Evolutionary conservation across 2,797 vertebrate genomes (phyloP).

Genomic region (Gymnocypris eckloni): DNA sequence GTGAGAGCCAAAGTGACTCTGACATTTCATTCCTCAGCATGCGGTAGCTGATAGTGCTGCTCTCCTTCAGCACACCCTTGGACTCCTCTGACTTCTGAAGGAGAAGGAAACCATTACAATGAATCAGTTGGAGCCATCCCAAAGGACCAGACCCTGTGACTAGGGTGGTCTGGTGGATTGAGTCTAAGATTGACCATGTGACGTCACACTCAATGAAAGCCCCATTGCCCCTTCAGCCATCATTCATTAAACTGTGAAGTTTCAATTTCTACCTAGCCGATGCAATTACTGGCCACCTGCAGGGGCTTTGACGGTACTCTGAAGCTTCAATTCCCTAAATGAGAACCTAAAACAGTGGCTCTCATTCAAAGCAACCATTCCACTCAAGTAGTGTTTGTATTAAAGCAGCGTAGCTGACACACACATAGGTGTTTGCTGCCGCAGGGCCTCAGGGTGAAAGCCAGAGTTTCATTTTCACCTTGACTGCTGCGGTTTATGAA

Average conservation of each 20-base stretch:
- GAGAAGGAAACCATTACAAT: constrained; percentile 31
- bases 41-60: constrained; percentile 43
- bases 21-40: constrained; percentile 72
- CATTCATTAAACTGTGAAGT: constrained; percentile 76
- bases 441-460: too few relatives aligned
- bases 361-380: constrained; percentile 48
- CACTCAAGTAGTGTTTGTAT: constrained; percentile 32
- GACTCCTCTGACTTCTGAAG: constrained; percentile 48
- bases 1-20: constrained; percentile 64
- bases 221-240: constrained; percentile 63
- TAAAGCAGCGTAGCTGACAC: constrained; percentile 48
- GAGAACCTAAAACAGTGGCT: constrained; percentile 46
- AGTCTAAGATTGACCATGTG: constrained; percentile 43
- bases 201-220: constrained; percentile 63
- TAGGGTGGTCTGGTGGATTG: constrained; percentile 59
- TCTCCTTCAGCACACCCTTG: constrained; percentile 40
- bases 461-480: constrained; percentile 13
- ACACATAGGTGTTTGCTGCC: background rate
- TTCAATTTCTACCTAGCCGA: constrained; percentile 60
- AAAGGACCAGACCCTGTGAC: constrained; percentile 43
- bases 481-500: constrained; percentile 51
- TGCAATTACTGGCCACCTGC: constrained; percentile 60
- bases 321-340: constrained; percentile 52
- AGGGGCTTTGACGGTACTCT: constrained; percentile 33
- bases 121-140: constrained; percentile 23